phyloP scores from a whole-genome alignment of 2,797 vertebrate species.

The Lithobates sylvaticus region DNA sequence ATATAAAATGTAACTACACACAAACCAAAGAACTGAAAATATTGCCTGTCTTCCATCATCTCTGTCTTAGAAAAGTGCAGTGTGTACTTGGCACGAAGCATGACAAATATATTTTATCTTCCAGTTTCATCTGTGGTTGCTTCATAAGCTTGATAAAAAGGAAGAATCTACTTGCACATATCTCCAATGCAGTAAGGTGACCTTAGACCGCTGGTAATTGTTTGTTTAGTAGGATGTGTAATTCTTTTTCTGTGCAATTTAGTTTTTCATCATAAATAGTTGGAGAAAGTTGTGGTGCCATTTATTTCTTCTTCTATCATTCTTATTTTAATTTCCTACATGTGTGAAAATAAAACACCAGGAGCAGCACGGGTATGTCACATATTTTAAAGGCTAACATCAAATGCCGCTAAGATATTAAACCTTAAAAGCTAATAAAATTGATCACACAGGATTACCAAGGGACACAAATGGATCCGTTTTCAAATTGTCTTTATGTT shows the following conservation, averaged over 20 bases:
- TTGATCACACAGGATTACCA: no score
- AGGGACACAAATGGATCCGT: no score
- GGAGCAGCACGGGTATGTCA: no score
- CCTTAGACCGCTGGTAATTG: constrained; percentile 24
- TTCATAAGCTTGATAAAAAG: constrained; percentile 39
- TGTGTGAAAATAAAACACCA: no score
- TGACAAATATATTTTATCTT: background rate
- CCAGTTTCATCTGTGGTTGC: background rate
- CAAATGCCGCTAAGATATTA: no score
- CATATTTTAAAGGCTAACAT: no score
- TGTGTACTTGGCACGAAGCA: background rate
- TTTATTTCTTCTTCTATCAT: background rate
- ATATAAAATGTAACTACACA: no score
- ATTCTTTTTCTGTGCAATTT: constrained; percentile 43
- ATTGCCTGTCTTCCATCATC: background rate
- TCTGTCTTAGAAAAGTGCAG: background rate
- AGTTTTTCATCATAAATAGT: constrained; percentile 14
- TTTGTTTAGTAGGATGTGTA: constrained; percentile 27
- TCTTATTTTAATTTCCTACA: background rate
- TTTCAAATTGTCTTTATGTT: no score
- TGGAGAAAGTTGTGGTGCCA: constrained; percentile 7
- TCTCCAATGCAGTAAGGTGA: constrained; percentile 27
- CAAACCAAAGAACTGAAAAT: background rate
- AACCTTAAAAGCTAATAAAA: no score
- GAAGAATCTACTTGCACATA: constrained; percentile 27